Percentiles rank a stretch among this genome's conserved stretches.
Conservation (phyloP, 2,797 vertebrate genomes). For the Octomys mimax region DNA sequence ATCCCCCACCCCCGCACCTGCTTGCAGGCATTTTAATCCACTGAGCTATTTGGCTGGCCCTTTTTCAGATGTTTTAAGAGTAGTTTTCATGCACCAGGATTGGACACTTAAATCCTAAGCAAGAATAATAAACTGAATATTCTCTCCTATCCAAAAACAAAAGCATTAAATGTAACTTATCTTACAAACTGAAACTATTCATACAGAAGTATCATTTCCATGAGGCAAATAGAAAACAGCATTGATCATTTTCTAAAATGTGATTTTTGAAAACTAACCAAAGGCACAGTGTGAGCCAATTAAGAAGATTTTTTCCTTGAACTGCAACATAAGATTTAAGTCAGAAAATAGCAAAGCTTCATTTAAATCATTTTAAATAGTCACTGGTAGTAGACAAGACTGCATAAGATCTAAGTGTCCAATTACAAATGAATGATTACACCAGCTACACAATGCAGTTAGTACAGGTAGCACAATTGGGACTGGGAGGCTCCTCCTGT, state of each 20-base stretch:
- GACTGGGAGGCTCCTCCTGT: not conserved
- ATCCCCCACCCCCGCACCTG: too few species aligned
- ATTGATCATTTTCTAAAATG: not conserved
- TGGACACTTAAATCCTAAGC: slow-evolving; percentile 33
- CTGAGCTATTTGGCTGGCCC: too few species aligned
- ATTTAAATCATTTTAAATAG: slow-evolving; percentile 51
- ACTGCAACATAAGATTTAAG: slow-evolving; percentile 20
- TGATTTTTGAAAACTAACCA: slow-evolving; percentile 45
- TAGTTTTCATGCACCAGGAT: slow-evolving; percentile 31
- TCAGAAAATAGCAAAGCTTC: slow-evolving; percentile 52
- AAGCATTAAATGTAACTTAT: slow-evolving; percentile 2
- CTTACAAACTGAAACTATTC: slow-evolving; percentile 33
- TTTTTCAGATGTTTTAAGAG: slow-evolving; percentile 29
- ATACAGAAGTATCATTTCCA: slow-evolving; percentile 55
- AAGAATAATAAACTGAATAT: slow-evolving; percentile 64
- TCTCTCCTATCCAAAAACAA: slow-evolving; percentile 22
- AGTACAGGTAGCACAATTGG: not conserved
- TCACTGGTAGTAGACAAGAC: slow-evolving; percentile 35
- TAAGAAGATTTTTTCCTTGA: slow-evolving; percentile 7
- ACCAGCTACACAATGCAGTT: not conserved
- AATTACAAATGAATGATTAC: slow-evolving; percentile 1
- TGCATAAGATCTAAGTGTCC: slow-evolving; percentile 21
- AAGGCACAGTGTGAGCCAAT: slow-evolving; percentile 21
- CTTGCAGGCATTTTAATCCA: too few species aligned
- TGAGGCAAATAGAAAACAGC: slow-evolving; percentile 36